These are phyloP conservation scores for Oncorhynchus nerka DNA, from an alignment of 2,113 vertebrate species.

Conservation along the genomic window DNA sequence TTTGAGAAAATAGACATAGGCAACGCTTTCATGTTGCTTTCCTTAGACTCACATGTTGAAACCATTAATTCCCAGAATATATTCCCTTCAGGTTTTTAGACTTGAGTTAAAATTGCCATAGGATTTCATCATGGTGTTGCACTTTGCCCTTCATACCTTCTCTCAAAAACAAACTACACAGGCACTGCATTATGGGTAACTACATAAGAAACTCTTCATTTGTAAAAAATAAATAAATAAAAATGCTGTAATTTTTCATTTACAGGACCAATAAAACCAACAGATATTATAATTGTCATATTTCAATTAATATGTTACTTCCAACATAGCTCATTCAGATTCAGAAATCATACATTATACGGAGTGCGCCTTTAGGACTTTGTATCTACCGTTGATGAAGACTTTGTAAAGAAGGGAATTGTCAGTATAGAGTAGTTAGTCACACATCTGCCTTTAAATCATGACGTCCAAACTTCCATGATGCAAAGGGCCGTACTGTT, in stretches of 20 bases:
- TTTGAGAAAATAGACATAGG: constrained; percentile 63
- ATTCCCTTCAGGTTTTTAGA: constrained; percentile 40
- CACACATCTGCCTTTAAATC: background rate
- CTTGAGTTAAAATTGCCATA: constrained; percentile 69
- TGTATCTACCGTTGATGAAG: too few relatives aligned
- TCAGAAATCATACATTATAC: too few relatives aligned
- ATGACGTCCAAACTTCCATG: background rate
- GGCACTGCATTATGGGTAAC: constrained; percentile 32
- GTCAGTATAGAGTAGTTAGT: background rate
- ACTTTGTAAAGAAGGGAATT: too few relatives aligned
- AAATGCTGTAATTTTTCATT: background rate
- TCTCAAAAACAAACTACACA: constrained; percentile 55
- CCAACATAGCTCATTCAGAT: too few relatives aligned
- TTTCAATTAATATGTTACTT: background rate
- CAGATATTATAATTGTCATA: background rate
- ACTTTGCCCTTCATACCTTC: constrained; percentile 61
- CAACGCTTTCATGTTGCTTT: constrained; percentile 72
- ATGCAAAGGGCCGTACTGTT: constrained; percentile 6
- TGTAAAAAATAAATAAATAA: background rate
- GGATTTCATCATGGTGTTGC: constrained; percentile 74
- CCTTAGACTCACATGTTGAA: constrained; percentile 56
- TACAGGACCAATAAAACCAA: too few relatives aligned
- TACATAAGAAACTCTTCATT: background rate
- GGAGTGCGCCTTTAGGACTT: too few relatives aligned
- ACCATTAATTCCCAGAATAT: constrained; percentile 62